Evolutionary conservation across 64 coral and sea anemone genomes (phyloP).

Genomic region (Acropora yongei): DNA sequence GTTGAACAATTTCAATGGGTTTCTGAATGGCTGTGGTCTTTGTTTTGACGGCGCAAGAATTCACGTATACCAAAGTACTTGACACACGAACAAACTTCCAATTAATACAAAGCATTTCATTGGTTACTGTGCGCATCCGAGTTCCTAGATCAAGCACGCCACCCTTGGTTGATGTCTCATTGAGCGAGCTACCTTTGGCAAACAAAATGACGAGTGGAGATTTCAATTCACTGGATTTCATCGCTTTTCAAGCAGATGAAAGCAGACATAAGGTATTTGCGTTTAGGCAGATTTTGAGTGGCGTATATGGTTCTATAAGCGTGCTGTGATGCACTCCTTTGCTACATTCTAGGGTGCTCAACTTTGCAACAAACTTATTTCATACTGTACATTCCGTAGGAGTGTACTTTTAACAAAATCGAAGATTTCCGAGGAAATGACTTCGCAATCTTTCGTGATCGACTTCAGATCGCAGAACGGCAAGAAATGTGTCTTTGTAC

Average conservation of each 20-base stretch:
- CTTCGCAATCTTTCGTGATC: not conserved
- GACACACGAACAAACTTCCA: constrained; percentile 63
- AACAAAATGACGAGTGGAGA: constrained; percentile 22
- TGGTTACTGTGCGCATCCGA: not conserved
- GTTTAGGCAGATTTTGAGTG: not conserved
- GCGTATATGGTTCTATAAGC: not conserved
- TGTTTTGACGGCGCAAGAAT: constrained; percentile 50
- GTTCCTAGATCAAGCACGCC: not conserved
- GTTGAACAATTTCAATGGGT: no score
- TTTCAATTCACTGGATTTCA: constrained; percentile 57
- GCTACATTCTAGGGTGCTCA: not conserved
- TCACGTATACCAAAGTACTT: constrained; percentile 10
- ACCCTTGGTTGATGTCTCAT: not conserved
- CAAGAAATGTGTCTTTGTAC: not conserved
- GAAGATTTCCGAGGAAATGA: not conserved
- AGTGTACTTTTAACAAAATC: not conserved
- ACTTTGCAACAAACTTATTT: constrained; percentile 9
- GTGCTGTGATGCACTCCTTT: not conserved
- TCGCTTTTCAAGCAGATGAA: constrained; percentile 45
- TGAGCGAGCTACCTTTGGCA: not conserved
- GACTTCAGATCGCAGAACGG: not conserved
- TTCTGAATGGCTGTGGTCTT: not conserved
- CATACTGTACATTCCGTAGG: not conserved
- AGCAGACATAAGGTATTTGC: constrained; percentile 40
- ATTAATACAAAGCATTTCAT: constrained; percentile 56